Percentiles rank a stretch among this genome's conserved stretches.
Conservation (phyloP, 2,797 vertebrate species). For the Bradypus variegatus region DNA sequence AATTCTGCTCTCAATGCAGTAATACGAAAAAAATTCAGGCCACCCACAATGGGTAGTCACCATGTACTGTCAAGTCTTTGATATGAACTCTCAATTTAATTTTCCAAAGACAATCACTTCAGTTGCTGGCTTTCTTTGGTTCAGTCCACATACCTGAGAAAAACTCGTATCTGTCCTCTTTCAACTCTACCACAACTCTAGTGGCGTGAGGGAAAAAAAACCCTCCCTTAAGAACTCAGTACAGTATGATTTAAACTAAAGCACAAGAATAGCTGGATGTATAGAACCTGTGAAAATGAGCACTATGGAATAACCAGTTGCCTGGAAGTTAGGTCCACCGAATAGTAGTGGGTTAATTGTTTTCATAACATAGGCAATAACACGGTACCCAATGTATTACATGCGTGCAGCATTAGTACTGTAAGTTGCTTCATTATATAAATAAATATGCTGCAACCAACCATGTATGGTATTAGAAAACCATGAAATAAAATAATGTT, state of each 20-base stretch:
- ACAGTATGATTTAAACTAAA: neutral
- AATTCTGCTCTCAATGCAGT: neutral
- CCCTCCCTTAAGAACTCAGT: neutral
- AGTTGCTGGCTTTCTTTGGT: neutral
- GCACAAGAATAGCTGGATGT: neutral
- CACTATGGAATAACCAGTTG: neutral
- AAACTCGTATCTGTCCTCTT: neutral
- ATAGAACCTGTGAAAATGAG: neutral
- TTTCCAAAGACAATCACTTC: neutral
- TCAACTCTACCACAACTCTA: neutral
- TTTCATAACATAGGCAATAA: neutral
- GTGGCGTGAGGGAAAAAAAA: neutral
- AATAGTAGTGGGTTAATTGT: neutral
- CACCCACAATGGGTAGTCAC: neutral
- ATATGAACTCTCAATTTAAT: slow-evolving; percentile 6
- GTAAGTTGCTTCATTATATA: neutral
- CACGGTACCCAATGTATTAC: neutral
- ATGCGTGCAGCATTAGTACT: neutral
- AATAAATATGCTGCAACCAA: slow-evolving; percentile 7
- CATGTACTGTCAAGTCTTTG: neutral
- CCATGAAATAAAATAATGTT: neutral
- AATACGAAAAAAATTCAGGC: neutral
- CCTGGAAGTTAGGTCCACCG: neutral
- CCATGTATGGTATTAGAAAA: neutral
- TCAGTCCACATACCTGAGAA: neutral